Conservation (phyloP, 2,797 vertebrate species). For the Carapus acus region DNA sequence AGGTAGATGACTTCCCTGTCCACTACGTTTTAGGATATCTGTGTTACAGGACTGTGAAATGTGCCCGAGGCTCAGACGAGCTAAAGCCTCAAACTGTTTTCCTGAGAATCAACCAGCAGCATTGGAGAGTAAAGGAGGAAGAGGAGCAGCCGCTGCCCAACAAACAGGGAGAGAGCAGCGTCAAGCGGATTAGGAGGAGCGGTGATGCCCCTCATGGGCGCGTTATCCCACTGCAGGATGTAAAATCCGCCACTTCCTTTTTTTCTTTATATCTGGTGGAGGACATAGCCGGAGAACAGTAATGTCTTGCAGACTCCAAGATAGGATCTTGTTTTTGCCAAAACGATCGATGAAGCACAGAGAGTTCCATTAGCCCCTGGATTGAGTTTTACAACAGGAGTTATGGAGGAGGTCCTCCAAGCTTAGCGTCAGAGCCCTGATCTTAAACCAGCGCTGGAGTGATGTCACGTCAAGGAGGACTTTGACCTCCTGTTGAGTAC, state of each 20-base stretch:
- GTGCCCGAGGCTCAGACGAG: conserved; percentile 25
- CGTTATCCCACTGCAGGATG: conserved; percentile 24
- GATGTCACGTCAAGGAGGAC: conserved; percentile 19
- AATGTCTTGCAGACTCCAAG: conserved; percentile 17
- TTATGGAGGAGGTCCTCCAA: conserved; percentile 27
- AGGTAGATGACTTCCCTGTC: not conserved
- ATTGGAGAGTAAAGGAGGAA: conserved; percentile 1
- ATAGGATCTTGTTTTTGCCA: conserved; percentile 26
- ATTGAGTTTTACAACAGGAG: conserved; percentile 26
- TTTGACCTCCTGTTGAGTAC: conserved; percentile 28
- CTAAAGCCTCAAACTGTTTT: conserved; percentile 8
- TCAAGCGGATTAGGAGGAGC: conserved; percentile 11
- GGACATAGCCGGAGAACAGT: conserved; percentile 15
- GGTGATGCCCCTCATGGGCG: conserved; percentile 4
- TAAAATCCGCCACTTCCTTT: no score
- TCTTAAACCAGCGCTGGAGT: conserved; percentile 20
- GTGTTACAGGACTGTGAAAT: not conserved
- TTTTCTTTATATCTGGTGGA: no score
- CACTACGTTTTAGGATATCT: not conserved
- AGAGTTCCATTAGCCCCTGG: conserved; percentile 25
- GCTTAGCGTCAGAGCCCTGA: conserved; percentile 27
- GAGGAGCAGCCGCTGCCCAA: conserved; percentile 3
- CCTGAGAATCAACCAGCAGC: conserved; percentile 9
- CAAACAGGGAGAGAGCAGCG: conserved; percentile 1
- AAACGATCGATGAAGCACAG: conserved; percentile 22